Evolutionary conservation across 2,113 vertebrate genomes (phyloP), one percentile per base, ranked within the genome.

Genomic region (Gallinago paraguaiae): DNA sequence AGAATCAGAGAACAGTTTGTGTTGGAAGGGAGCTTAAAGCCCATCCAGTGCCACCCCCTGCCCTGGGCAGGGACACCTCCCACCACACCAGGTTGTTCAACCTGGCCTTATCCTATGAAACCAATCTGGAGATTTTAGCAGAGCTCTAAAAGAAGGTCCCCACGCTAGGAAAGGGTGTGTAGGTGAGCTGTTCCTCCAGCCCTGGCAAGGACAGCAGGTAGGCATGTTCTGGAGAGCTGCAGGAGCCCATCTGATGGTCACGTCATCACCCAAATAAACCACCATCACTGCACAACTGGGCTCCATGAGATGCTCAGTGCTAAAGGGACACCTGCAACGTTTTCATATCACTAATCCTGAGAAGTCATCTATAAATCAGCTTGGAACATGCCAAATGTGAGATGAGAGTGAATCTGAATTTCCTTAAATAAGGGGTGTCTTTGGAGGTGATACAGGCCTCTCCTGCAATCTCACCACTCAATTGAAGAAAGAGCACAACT

Each of bases 131-230:
- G 45, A 23, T 18, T 75, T 43, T 18, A 60, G 53, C 37, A 59
- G n/a, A 53, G 37, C 9, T 71, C 43, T 15, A 23, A 63, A 31
- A 69, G 54, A 23, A 20, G 54, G 7, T n/a, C 15, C 17, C 45
- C n/a, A 9, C 6, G 10, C n/a, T 17, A 27, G 14, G 17, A n/a
- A 10, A 61, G 11, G 25, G 22, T 17, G 17, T 1, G 2, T 16
- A 13, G 43, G 48, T n/a, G 12, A 11, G 18, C 12, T 24, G 45
- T 19, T 2, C 50, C 76, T 35, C 56, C 69, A 54, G 2, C 69
- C 16, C 16, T 9, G 39, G 51, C 37, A 8, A 15, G 0, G 0
- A 30, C 1, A 6, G 23, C 39, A 37, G 19, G 37, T 2, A 30
- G 46, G n/a, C 17, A 18, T 5, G 0, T 11, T 17, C 12, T 18